Base-by-base conservation (phyloP, 2,113 vertebrate species). In the Pungitius pungitius region DNA sequence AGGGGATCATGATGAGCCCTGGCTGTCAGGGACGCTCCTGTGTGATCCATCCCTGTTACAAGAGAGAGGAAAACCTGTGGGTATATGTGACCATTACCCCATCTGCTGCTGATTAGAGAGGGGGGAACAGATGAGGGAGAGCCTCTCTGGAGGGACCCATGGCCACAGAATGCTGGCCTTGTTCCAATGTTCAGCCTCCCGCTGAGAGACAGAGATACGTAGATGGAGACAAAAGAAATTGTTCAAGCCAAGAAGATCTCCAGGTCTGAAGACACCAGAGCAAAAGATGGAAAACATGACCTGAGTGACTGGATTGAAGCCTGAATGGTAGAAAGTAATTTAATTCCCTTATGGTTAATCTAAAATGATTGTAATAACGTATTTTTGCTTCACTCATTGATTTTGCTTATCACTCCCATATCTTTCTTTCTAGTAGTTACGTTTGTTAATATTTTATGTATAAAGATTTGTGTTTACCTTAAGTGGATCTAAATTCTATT, bases 1-100 rank as follows among this genome's bases (percentile, higher is more conserved):
- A 39, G 78, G 65, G 68, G 77, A 49, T 20, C 18, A 27, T 14
- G 10, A 10, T 6, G 17, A 63, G 52, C 15, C 26, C 10, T 62
- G 52, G 26, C 83, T 75, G 77, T 67, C 45, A 12, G 62, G 12
- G 30, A 49, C 45, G 68, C 62, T 57, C 45, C 26, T 69, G 63
- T 58, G 59, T 55, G 40, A 56, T 64, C 45, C 42, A 59, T 30
- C 12, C 26, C 71, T 20, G n/a, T 59, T 52, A 63, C 20, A 12
- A 6, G 17, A 49, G 1, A 1, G n/a, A 27, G 10, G 13, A 69
- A 74, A 72, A 56, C 30, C 2, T 66, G 12, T 45, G 62, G 51
- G 33, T 72, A 20, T 58, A n/a, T 40, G 15, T 26, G 57, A 43
- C 42, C 58, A 73, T 73, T 24, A 66, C 52, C 65, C 42, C 73